Percentiles rank a stretch among this genome's conserved stretches.
Evolutionary conservation across 2,113 vertebrate species (phyloP).

Genomic region (Thunnus thynnus): DNA sequence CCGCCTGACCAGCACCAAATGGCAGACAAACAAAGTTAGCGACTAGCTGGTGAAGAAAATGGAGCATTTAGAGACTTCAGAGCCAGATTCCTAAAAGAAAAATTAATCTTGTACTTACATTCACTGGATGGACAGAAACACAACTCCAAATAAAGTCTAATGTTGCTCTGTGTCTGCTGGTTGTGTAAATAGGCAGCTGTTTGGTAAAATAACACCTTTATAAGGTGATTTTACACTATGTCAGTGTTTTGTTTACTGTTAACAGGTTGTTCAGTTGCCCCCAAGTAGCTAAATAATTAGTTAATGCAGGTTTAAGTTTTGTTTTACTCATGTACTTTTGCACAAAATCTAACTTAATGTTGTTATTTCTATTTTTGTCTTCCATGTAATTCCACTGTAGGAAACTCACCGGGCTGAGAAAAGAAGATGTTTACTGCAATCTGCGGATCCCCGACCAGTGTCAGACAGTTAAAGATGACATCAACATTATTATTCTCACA

Average conservation of each 20-base stretch:
- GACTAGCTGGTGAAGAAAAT: too few relatives aligned
- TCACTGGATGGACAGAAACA: not conserved
- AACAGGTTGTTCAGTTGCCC: too few relatives aligned
- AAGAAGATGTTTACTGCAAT: conserved; percentile 81
- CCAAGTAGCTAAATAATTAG: not conserved
- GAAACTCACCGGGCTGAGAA: conserved; percentile 76
- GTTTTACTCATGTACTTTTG: not conserved
- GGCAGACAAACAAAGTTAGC: too few relatives aligned
- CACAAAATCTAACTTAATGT: not conserved
- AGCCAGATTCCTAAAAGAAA: not conserved
- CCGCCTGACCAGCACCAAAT: too few relatives aligned
- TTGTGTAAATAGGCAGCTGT: not conserved
- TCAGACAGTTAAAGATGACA: conserved; percentile 78
- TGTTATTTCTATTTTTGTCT: not conserved
- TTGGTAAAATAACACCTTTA: too few relatives aligned
- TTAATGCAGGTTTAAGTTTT: not conserved
- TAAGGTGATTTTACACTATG: too few relatives aligned
- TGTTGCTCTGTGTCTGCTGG: not conserved
- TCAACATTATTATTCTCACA: conserved; percentile 82
- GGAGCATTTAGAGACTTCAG: too few relatives aligned
- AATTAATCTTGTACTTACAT: not conserved
- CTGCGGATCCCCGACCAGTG: conserved; percentile 79
- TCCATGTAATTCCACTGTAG: conserved; percentile 50
- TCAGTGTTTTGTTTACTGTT: too few relatives aligned
- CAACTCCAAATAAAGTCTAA: not conserved